Base-by-base conservation (phyloP, 2,888 invertebrate genomes). In the Apotomis betuletana region DNA sequence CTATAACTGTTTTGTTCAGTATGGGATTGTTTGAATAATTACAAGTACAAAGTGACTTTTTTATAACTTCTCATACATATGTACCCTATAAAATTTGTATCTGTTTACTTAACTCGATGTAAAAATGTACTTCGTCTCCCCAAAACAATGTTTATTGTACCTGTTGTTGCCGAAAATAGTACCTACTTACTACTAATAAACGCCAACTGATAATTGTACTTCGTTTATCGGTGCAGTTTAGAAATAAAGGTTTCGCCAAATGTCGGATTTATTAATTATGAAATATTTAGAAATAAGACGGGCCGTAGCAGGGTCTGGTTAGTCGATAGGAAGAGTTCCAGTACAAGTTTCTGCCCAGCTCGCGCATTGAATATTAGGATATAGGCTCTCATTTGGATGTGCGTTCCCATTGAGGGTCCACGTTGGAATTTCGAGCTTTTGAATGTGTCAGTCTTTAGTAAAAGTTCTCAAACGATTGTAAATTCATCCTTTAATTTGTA, bases 211-310 rank as follows among this genome's bases (percentile, higher is more conserved):
- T 60, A 55, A 67, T 67, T 67, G 55, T 67, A 67, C 67, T 57
- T 57, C 27, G 36, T 38, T 62, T 54, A 64, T 59, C 4, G 52
- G 12, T 67, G 15, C 61, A 52, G 62, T 65, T 70, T 70, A 73
- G 64, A 65, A 75, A 74, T 74, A 75, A 75, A 70, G 61, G 63
- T 74, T 74, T 55, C 71, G 74, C 67, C 52, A 73, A 64, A 74
- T n/a, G 6, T 51, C 9, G 41, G 41, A 60, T 55, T 59, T 69
- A 55, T 67, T 65, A 13, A 10, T 59, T 9, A 49, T 10, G 49
- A 49, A 49, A 10, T 49, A 49, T 49, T 49, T 9, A 49, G 10
- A 49, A 27, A 27, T 27, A 27, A 27, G 27, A 27, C 27, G 1
- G 2, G 27, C 27, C 27, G 27, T 27, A 1, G 27, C 27, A 27